A percentile compares a stretch with the other conserved stretches of the same genome.
Conservation (phyloP, 1,140 invertebrate species). For the Eumeta japonica region DNA sequence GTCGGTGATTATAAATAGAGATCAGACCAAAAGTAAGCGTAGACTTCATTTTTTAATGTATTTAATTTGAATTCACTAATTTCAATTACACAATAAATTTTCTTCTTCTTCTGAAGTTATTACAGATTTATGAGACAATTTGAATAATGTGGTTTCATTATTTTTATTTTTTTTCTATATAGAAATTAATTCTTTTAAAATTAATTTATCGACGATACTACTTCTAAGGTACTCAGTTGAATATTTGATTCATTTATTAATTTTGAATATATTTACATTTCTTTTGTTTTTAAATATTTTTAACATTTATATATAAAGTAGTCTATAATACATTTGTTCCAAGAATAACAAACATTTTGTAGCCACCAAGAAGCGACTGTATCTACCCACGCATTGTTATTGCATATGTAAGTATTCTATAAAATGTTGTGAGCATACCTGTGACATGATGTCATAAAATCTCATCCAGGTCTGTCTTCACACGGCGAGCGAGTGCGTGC, state of each 20-base stretch:
- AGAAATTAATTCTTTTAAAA: no score
- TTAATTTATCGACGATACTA: no score
- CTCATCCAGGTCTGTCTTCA: constrained; percentile 28
- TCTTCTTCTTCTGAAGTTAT: no score
- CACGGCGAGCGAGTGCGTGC: constrained; percentile 31
- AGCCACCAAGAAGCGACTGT: no score
- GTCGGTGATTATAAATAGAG: neutral
- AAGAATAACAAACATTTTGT: no score
- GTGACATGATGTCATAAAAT: neutral
- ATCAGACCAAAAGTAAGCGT: neutral
- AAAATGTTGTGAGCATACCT: neutral
- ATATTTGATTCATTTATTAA: no score
- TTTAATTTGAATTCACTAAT: neutral
- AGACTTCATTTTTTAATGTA: neutral
- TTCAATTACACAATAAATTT: neutral
- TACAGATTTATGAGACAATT: no score
- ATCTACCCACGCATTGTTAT: no score
- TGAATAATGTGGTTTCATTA: no score
- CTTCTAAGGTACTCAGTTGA: no score
- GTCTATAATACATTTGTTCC: neutral
- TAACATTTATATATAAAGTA: neutral
- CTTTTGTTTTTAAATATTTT: neutral
- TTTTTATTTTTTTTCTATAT: no score
- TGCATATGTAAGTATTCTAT: neutral
- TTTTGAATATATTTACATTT: no score